Base-by-base conservation (phyloP, 2,797 vertebrate species). In the Danio aesculapii region DNA sequence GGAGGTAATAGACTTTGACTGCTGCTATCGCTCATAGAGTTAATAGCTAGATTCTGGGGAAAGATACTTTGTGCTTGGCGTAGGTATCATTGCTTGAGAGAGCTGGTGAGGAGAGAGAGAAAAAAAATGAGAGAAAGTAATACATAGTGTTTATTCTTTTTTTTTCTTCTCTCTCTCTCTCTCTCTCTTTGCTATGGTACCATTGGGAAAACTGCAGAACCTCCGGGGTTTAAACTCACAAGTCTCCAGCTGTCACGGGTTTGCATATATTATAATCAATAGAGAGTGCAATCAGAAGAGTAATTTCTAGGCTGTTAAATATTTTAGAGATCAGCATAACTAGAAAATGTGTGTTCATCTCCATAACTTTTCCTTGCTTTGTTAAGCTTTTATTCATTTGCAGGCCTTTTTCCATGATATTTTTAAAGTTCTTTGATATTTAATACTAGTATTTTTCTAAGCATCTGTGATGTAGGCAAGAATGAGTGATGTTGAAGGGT, bases 1-100 rank as follows among this genome's bases (percentile, higher is more conserved):
- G 88, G 88, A 90, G 90, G 93, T 95, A 94, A 95, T 94, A 91
- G 89, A 88, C 90, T 90, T 88, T 93, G 94, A 94, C 93, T 92
- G 91, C 93, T 88, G 91, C 92, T 91, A 94, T 93, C 94, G 92
- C 92, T 94, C 92, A 93, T 86, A 89, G 92, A 92, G 91, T 92
- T 94, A 93, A 94, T 92, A 90, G 91, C 92, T 91, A 92, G 91
- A 93, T 88, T 83, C 81, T 88, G 91, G 44, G 74, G 68, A 82
- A 72, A 77, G 88, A 93, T 92, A 90, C 90, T 88, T 89, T 91
- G 89, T 89, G 92, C 90, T 86, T 70, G 88, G 55, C 13, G 73
- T 76, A 62, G 78, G 78, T 62, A 55, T 77, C 62, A 71, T 39
- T 53, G 81, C 57, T 71, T 2, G 5, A 68, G 57, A 49, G 30